Evolutionary conservation across 2,888 invertebrate species (phyloP), one percentile per base, ranked within the genome.

Genomic region (Epinotia demarniana): DNA sequence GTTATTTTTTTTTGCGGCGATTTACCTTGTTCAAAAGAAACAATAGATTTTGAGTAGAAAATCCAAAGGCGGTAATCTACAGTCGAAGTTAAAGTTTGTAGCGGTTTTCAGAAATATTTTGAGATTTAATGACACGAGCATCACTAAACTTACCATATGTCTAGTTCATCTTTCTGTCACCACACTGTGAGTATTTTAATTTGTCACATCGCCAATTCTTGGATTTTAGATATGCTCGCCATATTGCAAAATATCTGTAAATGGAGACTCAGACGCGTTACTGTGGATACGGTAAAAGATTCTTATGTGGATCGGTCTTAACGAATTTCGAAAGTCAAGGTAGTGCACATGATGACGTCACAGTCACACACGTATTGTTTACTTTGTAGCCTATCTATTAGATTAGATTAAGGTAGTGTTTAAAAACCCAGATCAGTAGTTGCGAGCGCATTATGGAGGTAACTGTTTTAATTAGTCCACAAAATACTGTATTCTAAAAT

Each of bases 401-500:
- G 83, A 83, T 82, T 77, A 84, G 83, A 82, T 84, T 77, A 80
- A 53, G 11, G 67, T 46, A 27, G 18, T 61, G 57, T 57, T 67
- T 67, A 62, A 27, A 61, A 46, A 39, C 8, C 9, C 49, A 18
- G 46, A 69, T 78, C 79, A 84, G 80, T 83, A 73, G 77, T 72
- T 69, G 68, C 61, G 12, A 27, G 53, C 67, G 46, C 72, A 69
- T 78, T 77, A 84, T 85, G 85, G 84, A 84, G 84, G 79, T 76
- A 78, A 84, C 46, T 55, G 57, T 43, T 71, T 67, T 9, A 2
- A 18, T 13, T 27, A 0, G 33, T 49, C 27, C 16, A 3, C 18
- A 33, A 67, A 57, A 67, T 60, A 23, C 39, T 9, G 9, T 39
- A 9, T 39, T 39, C 39, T 39, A 39, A 19, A 23, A 5, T 58